Base-by-base conservation (phyloP, 1,140 invertebrate species). In the Bradysia coprophila region DNA sequence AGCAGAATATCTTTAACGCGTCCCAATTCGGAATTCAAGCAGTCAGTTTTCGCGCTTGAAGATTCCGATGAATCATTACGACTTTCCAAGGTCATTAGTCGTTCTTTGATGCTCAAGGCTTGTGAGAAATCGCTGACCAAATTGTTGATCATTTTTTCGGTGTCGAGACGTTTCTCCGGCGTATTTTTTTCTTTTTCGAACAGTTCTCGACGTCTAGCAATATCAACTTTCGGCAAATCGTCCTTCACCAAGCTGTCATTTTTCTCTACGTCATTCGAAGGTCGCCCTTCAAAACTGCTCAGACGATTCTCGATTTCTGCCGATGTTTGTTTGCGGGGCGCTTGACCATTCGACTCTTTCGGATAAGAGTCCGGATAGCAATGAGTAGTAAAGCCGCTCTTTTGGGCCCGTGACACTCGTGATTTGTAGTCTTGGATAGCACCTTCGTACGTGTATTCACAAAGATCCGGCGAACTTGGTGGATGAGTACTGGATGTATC, bases 381-480 rank as follows among this genome's bases (percentile, higher is more conserved):
- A 6, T 46, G 47, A 41, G 48, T 54, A 15, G 40, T 47, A 28
- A 58, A 49, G 18, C 33, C 9, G 31, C 5, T 22, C 31, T 40
- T 5, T 40, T 36, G 19, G 42, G 51, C 79, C 53, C 65, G 74
- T 36, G 67, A 67, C 44, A 78, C 81, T 51, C 72, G 73, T 44
- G 73, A 81, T 43, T 84, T 79, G 54, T 88, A 87, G 45, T 78
- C 77, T 50, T 84, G 79, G 46, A 87, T 87, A 44, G 83, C 83
- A 46, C 81, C 75, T 57, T 88, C 84, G 56, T 85, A 88, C 1
- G 82, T 86, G 57, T 87, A 88, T 53, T 87, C 82, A 41, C 58
- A 59, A 2, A 52, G 55, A 50, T 60, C 57, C 2, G 57, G 57
- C 1, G 57, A 54, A 32, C 55, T 59, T 52, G 45, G 54, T 28